Percentiles rank a stretch among this genome's conserved stretches.
These are phyloP conservation scores for Cassiopea xamachana DNA, from an alignment of 30 jellyfish, hydroid and myxozoan genomes.

Conservation along the genomic window DNA sequence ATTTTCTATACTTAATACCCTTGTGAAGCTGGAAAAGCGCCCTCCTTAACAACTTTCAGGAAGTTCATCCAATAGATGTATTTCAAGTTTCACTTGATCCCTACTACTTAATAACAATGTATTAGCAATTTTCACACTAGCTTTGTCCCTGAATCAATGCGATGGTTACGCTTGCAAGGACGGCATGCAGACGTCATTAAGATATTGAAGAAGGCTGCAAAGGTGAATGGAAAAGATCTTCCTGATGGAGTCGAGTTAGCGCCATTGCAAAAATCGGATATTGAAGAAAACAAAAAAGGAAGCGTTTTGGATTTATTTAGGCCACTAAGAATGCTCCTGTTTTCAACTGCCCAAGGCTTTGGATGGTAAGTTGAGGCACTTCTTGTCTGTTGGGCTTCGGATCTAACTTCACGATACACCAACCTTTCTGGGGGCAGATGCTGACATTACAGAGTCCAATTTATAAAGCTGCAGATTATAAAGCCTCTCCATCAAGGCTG, in stretches of 20 bases:
- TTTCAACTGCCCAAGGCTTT: constrained; percentile 71
- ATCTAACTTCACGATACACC: no score
- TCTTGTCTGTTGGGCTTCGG: no score
- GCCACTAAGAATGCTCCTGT: constrained; percentile 50
- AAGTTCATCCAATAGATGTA: no score
- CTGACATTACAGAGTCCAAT: no score
- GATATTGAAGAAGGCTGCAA: constrained; percentile 72
- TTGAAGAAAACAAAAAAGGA: constrained; percentile 35
- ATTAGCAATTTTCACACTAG: constrained; percentile 1
- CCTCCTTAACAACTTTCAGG: no score
- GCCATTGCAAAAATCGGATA: constrained; percentile 22
- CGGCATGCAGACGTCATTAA: constrained; percentile 75
- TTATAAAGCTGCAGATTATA: no score
- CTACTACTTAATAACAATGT: neutral
- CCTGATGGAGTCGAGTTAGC: constrained; percentile 59
- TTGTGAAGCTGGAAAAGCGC: no score
- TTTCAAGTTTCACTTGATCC: no score
- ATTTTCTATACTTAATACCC: no score
- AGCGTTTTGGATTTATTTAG: constrained; percentile 67
- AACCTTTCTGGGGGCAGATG: no score
- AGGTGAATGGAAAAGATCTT: constrained; percentile 51
- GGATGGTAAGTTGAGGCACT: constrained; percentile 68
- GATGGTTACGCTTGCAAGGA: constrained; percentile 89
- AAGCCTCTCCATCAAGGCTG: no score
- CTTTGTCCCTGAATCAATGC: constrained; percentile 87